phyloP scores from a whole-genome alignment of 2,113 vertebrate genomes.

The Leptocoma aspasia region DNA sequence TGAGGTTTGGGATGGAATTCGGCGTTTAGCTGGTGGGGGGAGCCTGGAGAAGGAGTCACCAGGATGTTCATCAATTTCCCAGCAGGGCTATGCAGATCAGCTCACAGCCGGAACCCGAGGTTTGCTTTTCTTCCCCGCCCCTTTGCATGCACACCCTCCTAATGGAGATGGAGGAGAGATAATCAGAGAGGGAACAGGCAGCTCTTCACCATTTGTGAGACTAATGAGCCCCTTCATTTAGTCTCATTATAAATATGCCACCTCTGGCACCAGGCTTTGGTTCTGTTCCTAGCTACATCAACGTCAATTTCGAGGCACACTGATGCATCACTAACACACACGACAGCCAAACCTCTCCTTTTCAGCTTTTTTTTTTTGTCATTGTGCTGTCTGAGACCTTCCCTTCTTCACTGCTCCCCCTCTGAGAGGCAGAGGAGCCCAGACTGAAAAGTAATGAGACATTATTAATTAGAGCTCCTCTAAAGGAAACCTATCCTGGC shows the following conservation, averaged over 20 bases:
- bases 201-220: conserved; percentile 60
- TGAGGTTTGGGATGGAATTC: not conserved
- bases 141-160: not conserved
- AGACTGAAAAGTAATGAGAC: conserved; percentile 80
- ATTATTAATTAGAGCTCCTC: conserved; percentile 79
- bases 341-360: conserved; percentile 66
- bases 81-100: conserved; percentile 53
- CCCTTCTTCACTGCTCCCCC: not conserved
- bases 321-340: conserved; percentile 64
- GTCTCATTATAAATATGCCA: conserved; percentile 64
- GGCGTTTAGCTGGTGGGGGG: not conserved
- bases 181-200: conserved; percentile 50
- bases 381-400: not conserved
- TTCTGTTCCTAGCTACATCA: conserved; percentile 60
- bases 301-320: conserved; percentile 64
- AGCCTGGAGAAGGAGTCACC: not conserved
- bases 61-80: conserved; percentile 52
- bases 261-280: conserved; percentile 57
- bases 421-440: conserved; percentile 52
- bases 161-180: conserved; percentile 43
- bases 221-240: conserved; percentile 63
- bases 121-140: not conserved
- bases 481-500: conserved; percentile 26
- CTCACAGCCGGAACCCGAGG: conserved; percentile 13
- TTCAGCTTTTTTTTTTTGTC: not conserved